A percentile compares a stretch with the other conserved stretches of the same genome.
These are phyloP conservation scores for Camponotus fellah DNA, from an alignment of 2,888 invertebrate genomes.

Conservation along the genomic window DNA sequence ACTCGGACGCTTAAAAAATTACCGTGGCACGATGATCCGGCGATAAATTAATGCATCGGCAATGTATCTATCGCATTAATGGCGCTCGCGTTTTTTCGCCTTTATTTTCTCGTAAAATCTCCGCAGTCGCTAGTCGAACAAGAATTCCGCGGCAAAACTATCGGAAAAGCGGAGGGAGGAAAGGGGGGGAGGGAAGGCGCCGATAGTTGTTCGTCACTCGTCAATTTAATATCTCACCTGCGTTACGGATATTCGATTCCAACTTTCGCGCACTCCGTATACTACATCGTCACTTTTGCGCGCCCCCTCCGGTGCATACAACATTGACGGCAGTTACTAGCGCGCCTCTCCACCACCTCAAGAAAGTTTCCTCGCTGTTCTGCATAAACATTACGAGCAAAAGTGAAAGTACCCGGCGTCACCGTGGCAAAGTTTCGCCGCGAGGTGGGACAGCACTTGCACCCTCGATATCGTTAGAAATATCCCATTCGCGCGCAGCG, in stretches of 20 bases:
- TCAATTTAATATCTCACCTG: conserved; percentile 73
- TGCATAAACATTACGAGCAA: conserved; percentile 85
- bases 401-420: conserved; percentile 83
- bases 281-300: conserved; percentile 40
- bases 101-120: neutral
- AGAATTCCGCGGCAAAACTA: conserved; percentile 46
- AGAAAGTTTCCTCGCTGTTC: conserved; percentile 84
- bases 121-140: conserved; percentile 18
- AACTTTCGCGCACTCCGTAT: conserved; percentile 68
- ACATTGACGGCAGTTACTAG: conserved; percentile 69
- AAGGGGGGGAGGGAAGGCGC: neutral
- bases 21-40: conserved; percentile 24
- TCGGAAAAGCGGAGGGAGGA: conserved; percentile 33
- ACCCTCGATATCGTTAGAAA: conserved; percentile 70
- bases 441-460: conserved; percentile 73
- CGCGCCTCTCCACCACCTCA: conserved; percentile 74
- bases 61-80: conserved; percentile 30
- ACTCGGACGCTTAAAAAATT: conserved; percentile 41
- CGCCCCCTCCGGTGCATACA: conserved; percentile 53
- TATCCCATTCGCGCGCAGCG: conserved; percentile 45
- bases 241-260: conserved; percentile 71
- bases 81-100: neutral
- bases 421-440: conserved; percentile 73
- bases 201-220: conserved; percentile 59
- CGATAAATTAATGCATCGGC: conserved; percentile 31